Conservation (phyloP, 2,113 vertebrate genomes). For the Triplophysa dalaica region DNA sequence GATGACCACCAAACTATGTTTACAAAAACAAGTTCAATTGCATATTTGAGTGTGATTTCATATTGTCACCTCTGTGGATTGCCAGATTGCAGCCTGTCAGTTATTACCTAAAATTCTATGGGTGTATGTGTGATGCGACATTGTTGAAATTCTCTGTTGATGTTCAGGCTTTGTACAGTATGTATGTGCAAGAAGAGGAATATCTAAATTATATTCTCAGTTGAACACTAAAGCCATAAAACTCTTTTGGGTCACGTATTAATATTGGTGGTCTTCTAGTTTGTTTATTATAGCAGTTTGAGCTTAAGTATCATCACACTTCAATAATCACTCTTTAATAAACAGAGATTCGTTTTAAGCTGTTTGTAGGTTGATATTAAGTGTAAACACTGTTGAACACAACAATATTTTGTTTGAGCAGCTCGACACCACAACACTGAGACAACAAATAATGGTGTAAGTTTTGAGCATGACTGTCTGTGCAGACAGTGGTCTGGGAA, state of each 20-base stretch:
- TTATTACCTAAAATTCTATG: slow-evolving; percentile 4
- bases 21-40: slow-evolving; percentile 3
- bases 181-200: background rate
- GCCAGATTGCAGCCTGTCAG: slow-evolving; percentile 3
- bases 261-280: slow-evolving; percentile 49
- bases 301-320: background rate
- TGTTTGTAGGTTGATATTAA: background rate
- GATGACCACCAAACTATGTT: background rate
- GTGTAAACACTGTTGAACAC: no score
- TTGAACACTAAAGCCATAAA: slow-evolving; percentile 18
- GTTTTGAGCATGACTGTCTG: background rate
- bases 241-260: slow-evolving; percentile 53
- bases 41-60: background rate
- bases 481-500: background rate
- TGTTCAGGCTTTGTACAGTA: slow-evolving; percentile 3
- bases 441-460: no score
- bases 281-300: background rate
- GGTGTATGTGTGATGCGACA: slow-evolving; percentile 13
- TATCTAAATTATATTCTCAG: slow-evolving; percentile 20
- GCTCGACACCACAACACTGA: no score
- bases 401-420: background rate
- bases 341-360: background rate
- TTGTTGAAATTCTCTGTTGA: background rate
- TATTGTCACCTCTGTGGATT: slow-evolving; percentile 2
- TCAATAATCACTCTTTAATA: no score